Base-by-base conservation (phyloP, 1,140 invertebrate genomes). In the Maconellicoccus hirsutus region DNA sequence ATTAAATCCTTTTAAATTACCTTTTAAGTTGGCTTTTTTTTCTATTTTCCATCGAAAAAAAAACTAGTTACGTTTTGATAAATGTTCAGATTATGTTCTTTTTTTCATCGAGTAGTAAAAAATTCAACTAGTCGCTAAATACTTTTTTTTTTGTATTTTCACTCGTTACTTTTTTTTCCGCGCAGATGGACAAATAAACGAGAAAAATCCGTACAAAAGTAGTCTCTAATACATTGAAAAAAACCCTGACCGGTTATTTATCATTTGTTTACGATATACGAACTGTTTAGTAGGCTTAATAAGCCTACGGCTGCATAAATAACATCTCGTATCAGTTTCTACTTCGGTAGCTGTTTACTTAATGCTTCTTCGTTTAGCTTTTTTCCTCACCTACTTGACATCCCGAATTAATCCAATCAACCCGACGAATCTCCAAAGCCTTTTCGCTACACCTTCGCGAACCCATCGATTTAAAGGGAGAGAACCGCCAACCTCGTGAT, bases 1-100 rank as follows among this genome's bases (percentile, higher is more conserved):
- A 66, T 66, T 66, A 66, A 66, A 66, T 66, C 61, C 61, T 66
- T 66, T 26, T 66, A 66, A 66, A 66, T 66, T 66, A 66, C 61
- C 61, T 66, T 66, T 66, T 66, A 66, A 25, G 25, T 66, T 66
- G 3, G 4, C 10, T 66, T 23, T 25, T 23, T 16, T 66, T 12
- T 19, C 10, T 19, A 19, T 22, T 25, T 66, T 16, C 16, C n/a
- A 16, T 3, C 10, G 12, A 16, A 3, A 16, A 52, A 52, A 52
- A 52, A 52, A 52, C 42, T 52, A 52, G 61, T 66, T 66, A 26
- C 22, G 61, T 22, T 66, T 66, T 23, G 21, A 66, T 66, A 66
- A 6, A 66, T 66, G 25, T 66, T 66, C 25, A 25, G 22, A 25
- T 66, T 66, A 23, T 66, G 25, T 66, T 26, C 25, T n/a, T 66